These are phyloP conservation scores for Anarhynchus alexandrinus DNA, from an alignment of 2,113 vertebrate genomes.

Conservation along the genomic window DNA sequence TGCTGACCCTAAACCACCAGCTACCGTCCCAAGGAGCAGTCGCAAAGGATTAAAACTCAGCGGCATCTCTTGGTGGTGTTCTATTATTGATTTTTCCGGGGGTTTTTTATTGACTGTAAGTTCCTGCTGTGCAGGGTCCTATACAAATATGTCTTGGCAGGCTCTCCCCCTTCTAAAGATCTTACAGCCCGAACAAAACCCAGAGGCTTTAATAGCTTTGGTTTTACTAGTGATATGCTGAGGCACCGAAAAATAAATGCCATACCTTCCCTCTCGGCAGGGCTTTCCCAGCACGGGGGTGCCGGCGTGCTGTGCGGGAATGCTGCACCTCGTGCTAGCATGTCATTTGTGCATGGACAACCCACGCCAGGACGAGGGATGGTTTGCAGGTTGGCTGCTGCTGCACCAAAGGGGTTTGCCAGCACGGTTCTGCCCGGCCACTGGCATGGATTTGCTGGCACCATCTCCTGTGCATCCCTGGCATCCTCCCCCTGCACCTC, in stretches of 20 bases:
- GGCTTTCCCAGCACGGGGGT: background rate
- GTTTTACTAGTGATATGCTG: background rate
- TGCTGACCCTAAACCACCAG: background rate
- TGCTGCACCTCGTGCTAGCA: background rate
- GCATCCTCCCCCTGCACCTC: background rate
- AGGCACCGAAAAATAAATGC: background rate
- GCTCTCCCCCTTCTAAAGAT: background rate
- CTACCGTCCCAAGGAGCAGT: background rate
- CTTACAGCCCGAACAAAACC: background rate
- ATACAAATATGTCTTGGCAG: background rate
- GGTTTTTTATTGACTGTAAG: background rate
- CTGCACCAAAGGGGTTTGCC: background rate
- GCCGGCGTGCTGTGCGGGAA: background rate
- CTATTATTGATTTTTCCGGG: background rate
- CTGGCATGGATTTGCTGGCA: background rate
- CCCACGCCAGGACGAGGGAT: accelerated
- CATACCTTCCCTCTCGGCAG: background rate
- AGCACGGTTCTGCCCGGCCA: background rate
- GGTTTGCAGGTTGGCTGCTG: background rate
- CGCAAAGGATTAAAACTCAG: background rate
- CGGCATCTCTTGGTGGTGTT: background rate
- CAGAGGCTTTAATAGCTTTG: background rate
- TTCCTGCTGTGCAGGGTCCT: background rate
- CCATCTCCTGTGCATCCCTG: background rate
- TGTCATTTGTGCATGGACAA: too few species aligned